Base-by-base conservation (phyloP, 2,113 vertebrate genomes). In the Malurus elegans region DNA sequence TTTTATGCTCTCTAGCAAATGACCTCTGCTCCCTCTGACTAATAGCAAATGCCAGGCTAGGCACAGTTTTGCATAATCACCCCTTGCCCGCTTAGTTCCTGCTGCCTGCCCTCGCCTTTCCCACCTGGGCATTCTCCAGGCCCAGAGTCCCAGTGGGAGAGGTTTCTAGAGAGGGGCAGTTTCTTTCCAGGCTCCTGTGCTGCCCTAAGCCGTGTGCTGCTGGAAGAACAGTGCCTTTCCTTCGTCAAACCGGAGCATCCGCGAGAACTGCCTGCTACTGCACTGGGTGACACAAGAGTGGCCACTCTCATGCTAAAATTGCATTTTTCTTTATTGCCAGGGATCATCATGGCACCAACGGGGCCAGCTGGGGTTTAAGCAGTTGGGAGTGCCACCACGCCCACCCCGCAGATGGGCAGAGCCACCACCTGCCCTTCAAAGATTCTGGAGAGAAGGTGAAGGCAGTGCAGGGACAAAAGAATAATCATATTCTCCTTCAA, bases 81-180 rank as follows among this genome's bases (percentile, higher is more conserved):
- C 20, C 50, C 40, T 51, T 53, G 6, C 16, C 12, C 3, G 8
- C 45, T 10, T 19, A 6, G 19, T 25, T 53, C 58, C 57, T 29
- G 18, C 12, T 56, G 23, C 36, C 21, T 0, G 0, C 8, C 21
- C 6, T 14, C 0, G 0, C 29, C 23, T 36, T 28, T 42, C 23
- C n/a, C 42, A 36, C 17, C 21, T 2, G 0, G 29, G 7, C 0
- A 1, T 13, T 85, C 18, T 14, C 3, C 65, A 20, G 28, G 10
- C 20, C 17, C 42, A 23, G n/a, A 76, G 28, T 3, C 44, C 32
- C 1, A 0, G 4, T 8, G 14, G 34, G 1, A 76, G 40, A 4
- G 1, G 12, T 57, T 81, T 64, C 20, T 32, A 28, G 62, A 31
- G 32, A 11, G 48, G n/a, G 9, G 12, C 8, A 38, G 24, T 14